Conservation (phyloP, 2,113 vertebrate species). For the Bos indicus region DNA sequence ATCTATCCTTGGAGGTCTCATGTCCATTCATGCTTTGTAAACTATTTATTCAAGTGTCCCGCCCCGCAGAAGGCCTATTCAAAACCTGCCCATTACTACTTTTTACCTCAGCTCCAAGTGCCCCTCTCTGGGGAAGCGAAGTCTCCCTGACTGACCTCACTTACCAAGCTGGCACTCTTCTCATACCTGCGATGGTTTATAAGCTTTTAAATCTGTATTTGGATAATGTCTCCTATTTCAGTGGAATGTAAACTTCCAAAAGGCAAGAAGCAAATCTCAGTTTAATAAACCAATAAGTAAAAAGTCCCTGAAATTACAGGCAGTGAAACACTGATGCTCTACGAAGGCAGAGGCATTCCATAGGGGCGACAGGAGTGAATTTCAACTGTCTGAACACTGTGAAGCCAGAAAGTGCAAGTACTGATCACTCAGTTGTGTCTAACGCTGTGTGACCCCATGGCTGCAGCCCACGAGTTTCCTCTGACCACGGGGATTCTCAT, state of each 20-base stretch:
- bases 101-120: not conserved
- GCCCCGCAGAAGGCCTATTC: not conserved
- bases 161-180: not conserved
- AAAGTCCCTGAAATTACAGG: not conserved
- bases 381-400: not conserved
- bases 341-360: not conserved
- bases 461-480: not conserved
- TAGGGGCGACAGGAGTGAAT: too few species aligned
- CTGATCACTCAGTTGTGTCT: not conserved
- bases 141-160: not conserved
- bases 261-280: conserved; percentile 11
- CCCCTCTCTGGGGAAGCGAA: not conserved
- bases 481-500: not conserved
- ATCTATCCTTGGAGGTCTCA: not conserved
- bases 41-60: not conserved
- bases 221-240: not conserved
- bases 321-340: too few species aligned
- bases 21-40: not conserved
- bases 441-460: not conserved
- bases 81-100: not conserved
- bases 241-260: not conserved
- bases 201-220: not conserved
- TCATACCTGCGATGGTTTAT: accelerated
- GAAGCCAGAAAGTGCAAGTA: not conserved
- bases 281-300: not conserved